These are phyloP conservation scores for Chrosomus eos DNA, from an alignment of 2,797 vertebrate genomes.

Conservation along the genomic window DNA sequence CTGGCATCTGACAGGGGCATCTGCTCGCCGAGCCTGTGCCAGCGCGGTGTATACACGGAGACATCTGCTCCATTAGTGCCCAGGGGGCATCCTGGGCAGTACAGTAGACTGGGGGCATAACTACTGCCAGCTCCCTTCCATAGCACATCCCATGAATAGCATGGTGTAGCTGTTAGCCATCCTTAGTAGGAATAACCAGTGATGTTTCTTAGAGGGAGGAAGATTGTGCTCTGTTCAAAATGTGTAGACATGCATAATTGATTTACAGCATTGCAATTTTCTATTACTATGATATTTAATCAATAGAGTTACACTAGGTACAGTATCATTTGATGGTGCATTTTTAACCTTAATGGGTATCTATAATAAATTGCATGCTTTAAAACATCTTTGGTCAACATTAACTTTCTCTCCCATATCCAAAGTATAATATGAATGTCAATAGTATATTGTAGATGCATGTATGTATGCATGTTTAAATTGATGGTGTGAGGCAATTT, in stretches of 20 bases:
- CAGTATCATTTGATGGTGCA: not conserved
- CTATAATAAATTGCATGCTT: not conserved
- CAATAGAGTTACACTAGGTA: not conserved
- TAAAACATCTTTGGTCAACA: not conserved
- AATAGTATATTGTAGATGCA: not conserved
- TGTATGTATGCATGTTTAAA: not conserved
- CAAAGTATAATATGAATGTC: not conserved
- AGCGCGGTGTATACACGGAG: constrained; percentile 91
- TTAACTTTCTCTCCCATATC: not conserved
- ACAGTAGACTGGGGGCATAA: constrained; percentile 60
- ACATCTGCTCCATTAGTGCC: constrained; percentile 85
- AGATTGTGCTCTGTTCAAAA: constrained; percentile 8
- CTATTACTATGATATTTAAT: not conserved
- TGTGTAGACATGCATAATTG: not conserved
- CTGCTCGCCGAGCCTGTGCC: constrained; percentile 91
- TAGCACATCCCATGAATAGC: constrained; percentile 45
- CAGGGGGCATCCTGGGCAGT: constrained; percentile 60
- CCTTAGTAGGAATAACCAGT: constrained; percentile 13
- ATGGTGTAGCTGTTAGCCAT: constrained; percentile 37
- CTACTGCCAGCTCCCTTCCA: constrained; percentile 56
- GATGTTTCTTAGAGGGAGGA: constrained; percentile 7
- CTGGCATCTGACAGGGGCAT: constrained; percentile 90
- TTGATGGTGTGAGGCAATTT: not conserved
- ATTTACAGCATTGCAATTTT: not conserved
- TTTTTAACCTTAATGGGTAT: not conserved